Conservation (phyloP, 2,113 vertebrate genomes). For the Notothenia coriiceps region DNA sequence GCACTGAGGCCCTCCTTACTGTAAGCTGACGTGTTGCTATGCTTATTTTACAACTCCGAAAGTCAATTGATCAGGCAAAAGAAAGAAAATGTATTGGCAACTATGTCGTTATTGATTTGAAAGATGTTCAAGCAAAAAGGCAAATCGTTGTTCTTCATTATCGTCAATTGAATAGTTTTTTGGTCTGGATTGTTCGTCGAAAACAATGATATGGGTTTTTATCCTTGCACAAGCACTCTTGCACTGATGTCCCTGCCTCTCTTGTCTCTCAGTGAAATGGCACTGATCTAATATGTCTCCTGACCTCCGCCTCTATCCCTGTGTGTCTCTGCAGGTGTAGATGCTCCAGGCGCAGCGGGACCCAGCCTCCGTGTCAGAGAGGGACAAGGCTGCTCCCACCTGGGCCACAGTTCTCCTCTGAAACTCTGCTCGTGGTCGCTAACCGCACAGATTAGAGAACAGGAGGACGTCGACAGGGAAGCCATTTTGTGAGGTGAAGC, state of each 20-base stretch:
- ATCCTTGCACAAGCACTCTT: background rate
- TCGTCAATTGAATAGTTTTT: background rate
- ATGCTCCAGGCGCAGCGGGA: constrained; percentile 75
- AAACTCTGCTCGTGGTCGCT: constrained; percentile 42
- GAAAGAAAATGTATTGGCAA: background rate
- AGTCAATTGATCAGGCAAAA: background rate
- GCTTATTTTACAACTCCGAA: background rate
- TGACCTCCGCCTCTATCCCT: constrained; percentile 36
- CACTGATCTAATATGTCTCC: constrained; percentile 39
- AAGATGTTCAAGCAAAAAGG: too few species aligned
- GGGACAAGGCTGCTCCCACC: constrained; percentile 75
- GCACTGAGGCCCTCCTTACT: background rate
- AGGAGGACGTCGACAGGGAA: constrained; percentile 20
- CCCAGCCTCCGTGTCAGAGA: constrained; percentile 71
- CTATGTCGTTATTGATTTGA: background rate
- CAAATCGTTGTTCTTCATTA: background rate
- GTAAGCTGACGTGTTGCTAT: background rate
- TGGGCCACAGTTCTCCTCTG: constrained; percentile 63
- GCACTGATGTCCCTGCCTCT: constrained; percentile 7
- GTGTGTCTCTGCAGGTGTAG: constrained; percentile 76
- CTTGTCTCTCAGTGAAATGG: constrained; percentile 29
- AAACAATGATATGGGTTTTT: background rate
- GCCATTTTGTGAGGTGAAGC: constrained; percentile 53
- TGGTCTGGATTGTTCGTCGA: too few species aligned
- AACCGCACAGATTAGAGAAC: constrained; percentile 23